Evolutionary conservation across 1,140 invertebrate species (phyloP), one percentile per base, ranked within the genome.

Genomic region (Trichonephila inaurata): DNA sequence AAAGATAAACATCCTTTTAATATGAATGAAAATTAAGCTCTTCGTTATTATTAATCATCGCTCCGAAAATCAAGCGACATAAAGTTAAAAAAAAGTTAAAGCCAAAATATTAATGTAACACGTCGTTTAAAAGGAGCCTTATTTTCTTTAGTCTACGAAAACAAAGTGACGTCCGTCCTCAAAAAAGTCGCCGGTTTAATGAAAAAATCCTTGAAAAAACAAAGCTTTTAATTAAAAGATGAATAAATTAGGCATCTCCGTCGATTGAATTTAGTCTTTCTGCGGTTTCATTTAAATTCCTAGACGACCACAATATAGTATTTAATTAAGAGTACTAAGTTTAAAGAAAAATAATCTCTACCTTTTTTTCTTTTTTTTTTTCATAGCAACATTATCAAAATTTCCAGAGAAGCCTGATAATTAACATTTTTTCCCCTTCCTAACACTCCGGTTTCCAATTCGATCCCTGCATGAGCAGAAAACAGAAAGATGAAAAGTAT

Each of bases 201-300:
- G 51, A 89, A 89, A 89, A 89, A 44, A 69, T 51, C n/a, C 88
- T 89, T 88, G 86, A 89, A 89, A 89, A 89, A 89, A 69, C 66
- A 77, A 72, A 77, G 88, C 88, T 89, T 89, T 89, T 89, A 89
- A 89, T 89, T 89, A 89, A 69, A 89, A 89, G 88, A 69, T 89
- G 88, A 89, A 89, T 89, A 89, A 89, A 89, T 89, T 89, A 89
- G 66, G 40, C 21, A 89, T 89, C 64, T 72, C 40, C 44, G 28
- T n/a, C 28, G 44, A 89, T 58, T 77, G 66, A 89, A 77, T 89
- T 89, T 58, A 72, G 88, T 64, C 64, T 89, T 72, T 51, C 66
- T 89, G 88, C 88, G 64, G 88, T 89, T 89, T 89, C 88, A 77
- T 72, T 89, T 69, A 89, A 89, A 89, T 60, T 89, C 62, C 19